Evolutionary conservation across 2,113 vertebrate genomes (phyloP).

Genomic region (Sebastes fasciatus): DNA sequence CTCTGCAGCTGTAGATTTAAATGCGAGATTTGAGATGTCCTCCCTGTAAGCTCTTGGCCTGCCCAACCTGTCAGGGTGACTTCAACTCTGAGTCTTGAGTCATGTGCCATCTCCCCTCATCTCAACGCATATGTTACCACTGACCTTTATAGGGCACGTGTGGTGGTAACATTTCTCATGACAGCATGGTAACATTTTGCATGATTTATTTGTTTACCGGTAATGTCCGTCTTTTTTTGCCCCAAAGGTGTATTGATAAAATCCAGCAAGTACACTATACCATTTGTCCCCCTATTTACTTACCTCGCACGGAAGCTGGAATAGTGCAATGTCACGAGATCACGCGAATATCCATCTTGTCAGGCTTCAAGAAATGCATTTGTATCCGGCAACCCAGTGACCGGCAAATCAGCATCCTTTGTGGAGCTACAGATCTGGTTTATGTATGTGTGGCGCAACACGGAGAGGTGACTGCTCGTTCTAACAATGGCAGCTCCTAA

Average conservation of each 20-base stretch:
- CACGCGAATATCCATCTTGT: too few relatives aligned
- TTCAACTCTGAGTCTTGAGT: conserved; percentile 52
- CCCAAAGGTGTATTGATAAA: conserved; percentile 4
- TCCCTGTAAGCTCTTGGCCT: conserved; percentile 31
- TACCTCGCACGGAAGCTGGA: too few relatives aligned
- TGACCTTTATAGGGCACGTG: conserved; percentile 65
- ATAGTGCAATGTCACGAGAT: too few relatives aligned
- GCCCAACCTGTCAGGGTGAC: conserved; percentile 41
- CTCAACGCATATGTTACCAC: conserved; percentile 55
- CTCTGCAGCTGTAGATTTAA: conserved; percentile 54
- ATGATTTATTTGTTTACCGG: conserved; percentile 46
- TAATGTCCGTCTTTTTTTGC: conserved; percentile 6
- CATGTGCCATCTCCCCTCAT: conserved; percentile 49
- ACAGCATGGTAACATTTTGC: conserved; percentile 52
- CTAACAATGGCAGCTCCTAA: too few relatives aligned
- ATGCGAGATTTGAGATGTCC: conserved; percentile 44
- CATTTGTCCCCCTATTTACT: too few relatives aligned
- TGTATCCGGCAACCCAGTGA: too few relatives aligned
- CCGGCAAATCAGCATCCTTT: too few relatives aligned
- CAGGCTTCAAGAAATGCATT: too few relatives aligned
- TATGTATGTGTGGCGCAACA: too few relatives aligned
- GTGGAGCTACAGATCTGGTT: too few relatives aligned
- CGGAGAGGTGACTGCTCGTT: too few relatives aligned
- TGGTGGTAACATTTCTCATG: conserved; percentile 51
- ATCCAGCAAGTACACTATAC: background rate